Base-by-base conservation (phyloP, 1,140 invertebrate species). In the Bombus confusus region DNA sequence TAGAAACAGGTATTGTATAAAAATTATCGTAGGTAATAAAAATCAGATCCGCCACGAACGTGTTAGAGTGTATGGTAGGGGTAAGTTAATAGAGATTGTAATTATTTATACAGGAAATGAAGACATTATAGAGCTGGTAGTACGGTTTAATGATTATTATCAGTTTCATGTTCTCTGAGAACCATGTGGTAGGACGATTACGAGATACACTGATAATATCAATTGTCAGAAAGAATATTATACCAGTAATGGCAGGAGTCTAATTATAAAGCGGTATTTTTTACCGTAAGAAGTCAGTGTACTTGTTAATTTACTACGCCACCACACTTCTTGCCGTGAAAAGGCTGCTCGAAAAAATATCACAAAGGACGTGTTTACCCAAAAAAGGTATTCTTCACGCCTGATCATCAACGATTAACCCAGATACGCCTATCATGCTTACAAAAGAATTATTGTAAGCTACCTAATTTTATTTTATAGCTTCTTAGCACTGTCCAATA, bases 41-140 rank as follows among this genome's bases (percentile, higher is more conserved):
- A 62, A n/a, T n/a, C 28, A 10, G 12, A 62, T 62, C 12, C 59
- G 10, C 59, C 28, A 62, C 59, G 12, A 28, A 22, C 66, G 18
- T 3, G 18, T 37, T 34, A 25, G 3, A 34, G 66, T 18, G 37
- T 1, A 39, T 37, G 25, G 34, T 28, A 22, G 47, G 25, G 3
- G 10, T 12, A 34, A 18, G 66, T 68, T 37, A 28, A 31, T 43
- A 28, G 39, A 75, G 74, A 57, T 22, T 28, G 74, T 28, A 75
- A 75, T 75, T 37, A 75, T 47, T 75, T 75, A 57, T 57, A 52
- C 41, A 47, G 41, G 73, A 74, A 57, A 57, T 28, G 74, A 37
- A 57, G 31, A 57, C 8, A 75, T 31, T 18, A 18, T 15, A 18
- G 39, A 41, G 15, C n/a, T 57, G 31, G 9, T 57, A 25, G 31